Evolutionary conservation across 2,888 invertebrate species (phyloP).

Genomic region (Acanthosoma haemorrhoidale): DNA sequence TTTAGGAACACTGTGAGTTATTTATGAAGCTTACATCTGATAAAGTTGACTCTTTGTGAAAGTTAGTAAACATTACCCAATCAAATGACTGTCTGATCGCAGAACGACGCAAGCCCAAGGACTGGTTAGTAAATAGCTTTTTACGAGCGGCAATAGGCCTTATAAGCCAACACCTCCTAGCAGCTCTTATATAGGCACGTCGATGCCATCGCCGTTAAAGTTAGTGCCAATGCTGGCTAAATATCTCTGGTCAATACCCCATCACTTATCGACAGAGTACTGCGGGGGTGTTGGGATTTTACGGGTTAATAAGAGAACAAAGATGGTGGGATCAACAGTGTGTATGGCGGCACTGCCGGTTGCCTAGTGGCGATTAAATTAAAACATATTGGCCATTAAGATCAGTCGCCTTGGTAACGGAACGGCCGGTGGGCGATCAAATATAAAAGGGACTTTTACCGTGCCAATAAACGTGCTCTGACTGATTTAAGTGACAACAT

Average conservation of each 20-base stretch:
- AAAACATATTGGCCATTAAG: neutral
- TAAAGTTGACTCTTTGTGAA: too few species aligned
- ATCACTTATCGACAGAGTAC: neutral
- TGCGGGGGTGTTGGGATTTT: neutral
- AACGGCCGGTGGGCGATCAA: neutral
- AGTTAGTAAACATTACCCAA: too few species aligned
- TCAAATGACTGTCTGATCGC: too few species aligned
- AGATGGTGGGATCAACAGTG: neutral
- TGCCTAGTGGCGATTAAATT: neutral
- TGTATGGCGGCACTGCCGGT: neutral
- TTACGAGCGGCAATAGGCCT: neutral
- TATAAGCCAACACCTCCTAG: neutral
- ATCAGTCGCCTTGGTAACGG: too few species aligned
- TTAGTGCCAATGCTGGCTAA: neutral
- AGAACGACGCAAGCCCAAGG: too few species aligned
- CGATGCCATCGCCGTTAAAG: neutral
- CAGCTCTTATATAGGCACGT: neutral
- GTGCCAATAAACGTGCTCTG: neutral
- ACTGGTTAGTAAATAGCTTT: too few species aligned
- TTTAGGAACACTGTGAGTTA: too few species aligned
- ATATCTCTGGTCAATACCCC: too few species aligned
- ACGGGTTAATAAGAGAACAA: constrained; percentile 2
- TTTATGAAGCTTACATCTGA: too few species aligned
- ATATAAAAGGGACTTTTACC: neutral
- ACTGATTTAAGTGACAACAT: constrained; percentile 1